These are phyloP conservation scores for Zygothrica quintamaculata DNA, from an alignment of 2,888 invertebrate genomes.

Conservation along the genomic window DNA sequence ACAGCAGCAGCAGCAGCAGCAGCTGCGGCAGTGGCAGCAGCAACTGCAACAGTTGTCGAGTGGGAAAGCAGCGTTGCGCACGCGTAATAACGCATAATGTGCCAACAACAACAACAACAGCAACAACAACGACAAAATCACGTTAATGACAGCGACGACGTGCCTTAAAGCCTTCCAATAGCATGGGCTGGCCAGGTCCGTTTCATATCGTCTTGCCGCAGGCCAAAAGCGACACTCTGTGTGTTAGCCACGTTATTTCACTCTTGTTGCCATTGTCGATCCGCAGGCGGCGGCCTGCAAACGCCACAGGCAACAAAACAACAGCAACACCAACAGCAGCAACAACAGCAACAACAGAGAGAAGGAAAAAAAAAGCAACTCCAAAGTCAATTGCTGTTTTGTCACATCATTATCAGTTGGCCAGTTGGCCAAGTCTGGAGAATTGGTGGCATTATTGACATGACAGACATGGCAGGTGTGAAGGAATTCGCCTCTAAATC, in stretches of 20 bases:
- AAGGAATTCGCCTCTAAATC: constrained; percentile 80
- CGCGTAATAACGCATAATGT: constrained; percentile 75
- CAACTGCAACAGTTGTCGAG: constrained; percentile 17
- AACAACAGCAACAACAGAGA: constrained; percentile 23
- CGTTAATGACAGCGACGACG: constrained; percentile 76
- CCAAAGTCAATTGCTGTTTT: constrained; percentile 74
- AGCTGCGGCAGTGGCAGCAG: constrained; percentile 12
- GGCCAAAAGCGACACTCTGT: too few species aligned
- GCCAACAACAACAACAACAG: constrained; percentile 49
- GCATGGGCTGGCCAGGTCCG: constrained; percentile 5
- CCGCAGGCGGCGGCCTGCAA: constrained; percentile 33
- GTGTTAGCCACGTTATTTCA: constrained; percentile 11
- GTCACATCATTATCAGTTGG: constrained; percentile 79
- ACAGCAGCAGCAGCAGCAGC: constrained; percentile 18
- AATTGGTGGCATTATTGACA: constrained; percentile 79
- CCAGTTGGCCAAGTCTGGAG: constrained; percentile 33
- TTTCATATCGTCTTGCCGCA: constrained; percentile 10
- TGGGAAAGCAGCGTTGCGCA: constrained; percentile 52
- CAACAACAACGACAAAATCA: constrained; percentile 55
- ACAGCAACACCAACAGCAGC: constrained; percentile 11
- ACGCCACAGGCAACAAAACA: constrained; percentile 27
- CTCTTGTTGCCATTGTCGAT: constrained; percentile 11
- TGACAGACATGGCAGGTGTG: constrained; percentile 74
- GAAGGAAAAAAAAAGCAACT: constrained; percentile 24
- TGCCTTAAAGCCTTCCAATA: constrained; percentile 45